phyloP scores from a whole-genome alignment of 2,797 vertebrate genomes.

The Malacoctenus gilli region DNA sequence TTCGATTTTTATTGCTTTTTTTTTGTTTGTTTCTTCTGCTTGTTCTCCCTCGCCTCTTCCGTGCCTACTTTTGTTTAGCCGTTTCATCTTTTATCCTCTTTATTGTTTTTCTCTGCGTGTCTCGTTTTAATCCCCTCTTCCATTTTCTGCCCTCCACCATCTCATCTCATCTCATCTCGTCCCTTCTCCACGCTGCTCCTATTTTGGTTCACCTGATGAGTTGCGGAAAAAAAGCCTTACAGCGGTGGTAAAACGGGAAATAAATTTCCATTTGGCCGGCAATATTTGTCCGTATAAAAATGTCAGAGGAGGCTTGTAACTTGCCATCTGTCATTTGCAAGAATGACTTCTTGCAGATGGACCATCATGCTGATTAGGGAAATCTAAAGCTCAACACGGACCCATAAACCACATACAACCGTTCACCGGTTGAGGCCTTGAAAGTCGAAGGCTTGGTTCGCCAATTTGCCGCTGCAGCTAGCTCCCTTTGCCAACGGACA shows the following conservation, averaged over 20 bases:
- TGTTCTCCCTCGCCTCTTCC: constrained; percentile 14
- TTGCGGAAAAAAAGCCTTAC: constrained; percentile 13
- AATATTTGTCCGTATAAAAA: constrained; percentile 25
- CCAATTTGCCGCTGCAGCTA: constrained; percentile 13
- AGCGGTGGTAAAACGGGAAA: constrained; percentile 19
- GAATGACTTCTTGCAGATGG: constrained; percentile 44
- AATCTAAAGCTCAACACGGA: constrained; percentile 18
- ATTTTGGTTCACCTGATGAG: constrained; percentile 43
- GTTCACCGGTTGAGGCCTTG: constrained; percentile 14
- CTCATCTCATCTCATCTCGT: constrained; percentile 16
- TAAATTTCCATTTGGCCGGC: constrained; percentile 40
- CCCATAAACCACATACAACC: not conserved
- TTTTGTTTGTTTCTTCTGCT: constrained; percentile 17
- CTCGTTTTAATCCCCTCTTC: constrained; percentile 14
- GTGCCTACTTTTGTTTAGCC: constrained; percentile 23
- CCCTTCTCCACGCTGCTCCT: constrained; percentile 25
- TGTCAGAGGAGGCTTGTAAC: constrained; percentile 20
- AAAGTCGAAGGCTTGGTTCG: no score
- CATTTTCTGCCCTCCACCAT: constrained; percentile 1
- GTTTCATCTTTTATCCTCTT: constrained; percentile 19
- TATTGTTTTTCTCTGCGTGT: constrained; percentile 2
- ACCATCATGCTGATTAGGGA: constrained; percentile 15
- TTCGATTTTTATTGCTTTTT: constrained; percentile 15
- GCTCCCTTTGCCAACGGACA: constrained; percentile 50
- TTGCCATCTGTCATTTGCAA: constrained; percentile 36